Percentiles rank a stretch among this genome's conserved stretches.
Evolutionary conservation across 2,113 vertebrate species (phyloP).

Genomic region (Marmota monax): DNA sequence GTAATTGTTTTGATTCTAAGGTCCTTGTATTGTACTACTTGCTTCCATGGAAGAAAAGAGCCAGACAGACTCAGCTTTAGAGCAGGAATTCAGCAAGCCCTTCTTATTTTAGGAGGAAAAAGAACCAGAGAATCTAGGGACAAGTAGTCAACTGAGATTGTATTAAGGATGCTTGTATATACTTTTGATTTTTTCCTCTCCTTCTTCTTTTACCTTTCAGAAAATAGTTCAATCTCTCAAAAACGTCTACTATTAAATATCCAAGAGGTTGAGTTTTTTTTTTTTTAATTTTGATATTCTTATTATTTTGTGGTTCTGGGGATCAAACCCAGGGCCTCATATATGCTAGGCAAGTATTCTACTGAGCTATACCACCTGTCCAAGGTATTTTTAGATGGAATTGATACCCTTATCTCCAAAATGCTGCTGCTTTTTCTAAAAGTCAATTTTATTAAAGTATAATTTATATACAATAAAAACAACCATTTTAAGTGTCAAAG

Average conservation of each 20-base stretch:
- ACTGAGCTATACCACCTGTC: not conserved
- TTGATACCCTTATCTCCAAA: slow-evolving; percentile 36
- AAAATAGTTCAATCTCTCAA: slow-evolving; percentile 47
- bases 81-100: slow-evolving; percentile 43
- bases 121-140: slow-evolving; percentile 33
- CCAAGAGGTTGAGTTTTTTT: not conserved
- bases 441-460: slow-evolving; percentile 43
- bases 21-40: slow-evolving; percentile 39
- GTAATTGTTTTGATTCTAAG: slow-evolving; percentile 64
- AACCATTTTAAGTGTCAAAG: slow-evolving; percentile 40
- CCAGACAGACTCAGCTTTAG: slow-evolving; percentile 38
- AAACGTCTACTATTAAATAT: slow-evolving; percentile 49
- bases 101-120: slow-evolving; percentile 35
- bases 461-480: slow-evolving; percentile 19
- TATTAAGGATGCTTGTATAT: not conserved
- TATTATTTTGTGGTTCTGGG: not conserved
- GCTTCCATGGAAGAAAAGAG: not conserved
- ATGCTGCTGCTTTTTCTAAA: slow-evolving; percentile 44
- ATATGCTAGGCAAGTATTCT: not conserved
- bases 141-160: slow-evolving; percentile 24
- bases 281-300: not conserved
- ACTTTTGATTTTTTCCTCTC: not conserved
- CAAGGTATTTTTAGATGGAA: not conserved
- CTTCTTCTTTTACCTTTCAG: not conserved
- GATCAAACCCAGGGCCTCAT: not conserved